A percentile compares a stretch with the other conserved stretches of the same genome.
These are phyloP conservation scores for Hydrotaea diabolus DNA, from an alignment of 2,888 invertebrate genomes.

Conservation along the genomic window DNA sequence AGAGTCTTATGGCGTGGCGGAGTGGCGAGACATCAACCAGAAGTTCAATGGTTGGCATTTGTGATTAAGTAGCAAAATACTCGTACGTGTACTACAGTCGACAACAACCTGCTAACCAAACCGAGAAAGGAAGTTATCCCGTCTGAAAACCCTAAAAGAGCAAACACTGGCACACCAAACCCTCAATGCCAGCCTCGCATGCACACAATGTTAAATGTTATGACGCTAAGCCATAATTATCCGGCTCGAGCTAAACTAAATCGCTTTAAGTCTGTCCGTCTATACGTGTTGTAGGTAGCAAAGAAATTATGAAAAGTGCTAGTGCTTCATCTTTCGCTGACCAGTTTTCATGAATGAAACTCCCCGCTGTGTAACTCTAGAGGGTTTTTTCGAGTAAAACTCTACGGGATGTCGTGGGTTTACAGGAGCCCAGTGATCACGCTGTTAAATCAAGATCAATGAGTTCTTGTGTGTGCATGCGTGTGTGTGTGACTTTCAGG, in stretches of 20 bases:
- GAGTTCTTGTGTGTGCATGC: not conserved
- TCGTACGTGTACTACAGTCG: not conserved
- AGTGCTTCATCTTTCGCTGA: not conserved
- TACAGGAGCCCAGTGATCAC: constrained; percentile 59
- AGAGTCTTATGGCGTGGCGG: not conserved
- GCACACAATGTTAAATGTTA: not conserved
- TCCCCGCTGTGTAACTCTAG: constrained; percentile 67
- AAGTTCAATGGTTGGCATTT: constrained; percentile 36
- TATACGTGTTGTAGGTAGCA: not conserved
- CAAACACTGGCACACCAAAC: not conserved
- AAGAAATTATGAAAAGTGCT: not conserved
- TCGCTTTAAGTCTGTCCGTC: constrained; percentile 3
- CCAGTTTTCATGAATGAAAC: constrained; percentile 71
- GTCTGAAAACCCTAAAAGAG: constrained; percentile 6
- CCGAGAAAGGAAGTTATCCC: constrained; percentile 11
- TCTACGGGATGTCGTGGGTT: constrained; percentile 44
- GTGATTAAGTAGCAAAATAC: constrained; percentile 22
- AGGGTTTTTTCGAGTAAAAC: constrained; percentile 46
- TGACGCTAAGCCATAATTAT: constrained; percentile 41
- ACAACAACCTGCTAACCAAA: not conserved
- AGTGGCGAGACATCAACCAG: constrained; percentile 13
- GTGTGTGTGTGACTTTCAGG: not conserved
- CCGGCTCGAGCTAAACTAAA: constrained; percentile 48
- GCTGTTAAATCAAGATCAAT: constrained; percentile 59
- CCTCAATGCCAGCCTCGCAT: too few relatives aligned